Conservation (phyloP, 2,113 vertebrate genomes). For the Anarhynchus alexandrinus region DNA sequence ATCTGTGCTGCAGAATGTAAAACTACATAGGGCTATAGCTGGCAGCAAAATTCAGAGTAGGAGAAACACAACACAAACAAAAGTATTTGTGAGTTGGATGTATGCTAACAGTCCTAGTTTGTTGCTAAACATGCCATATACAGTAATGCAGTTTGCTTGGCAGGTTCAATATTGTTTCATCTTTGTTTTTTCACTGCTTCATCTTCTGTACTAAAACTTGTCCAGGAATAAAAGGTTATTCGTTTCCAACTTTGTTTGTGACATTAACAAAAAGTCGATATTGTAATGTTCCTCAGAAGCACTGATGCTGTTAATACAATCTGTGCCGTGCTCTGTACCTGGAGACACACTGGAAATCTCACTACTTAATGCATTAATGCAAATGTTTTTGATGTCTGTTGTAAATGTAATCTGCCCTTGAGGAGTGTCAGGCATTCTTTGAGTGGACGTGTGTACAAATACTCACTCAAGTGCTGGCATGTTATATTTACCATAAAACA, state of each 20-base stretch:
- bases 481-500: not conserved
- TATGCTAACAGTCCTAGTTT: slow-evolving; percentile 65
- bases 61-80: slow-evolving; percentile 61
- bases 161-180: not conserved
- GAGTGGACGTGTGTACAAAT: not conserved
- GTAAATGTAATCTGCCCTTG: not conserved
- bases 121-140: not conserved
- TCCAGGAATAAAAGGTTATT: not conserved
- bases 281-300: not conserved
- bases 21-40: slow-evolving; percentile 50
- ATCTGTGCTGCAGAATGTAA: slow-evolving; percentile 66
- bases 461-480: not conserved
- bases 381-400: not conserved
- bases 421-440: not conserved
- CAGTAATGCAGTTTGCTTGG: not conserved
- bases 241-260: not conserved
- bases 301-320: not conserved
- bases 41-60: slow-evolving; percentile 59
- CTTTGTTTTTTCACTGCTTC: not conserved
- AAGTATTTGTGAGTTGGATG: slow-evolving; percentile 50
- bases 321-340: not conserved
- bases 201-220: not conserved
- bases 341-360: not conserved
- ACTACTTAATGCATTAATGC: not conserved
- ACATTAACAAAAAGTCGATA: not conserved